Conservation (phyloP, 1,140 invertebrate genomes). For the Babylonia areolata region DNA sequence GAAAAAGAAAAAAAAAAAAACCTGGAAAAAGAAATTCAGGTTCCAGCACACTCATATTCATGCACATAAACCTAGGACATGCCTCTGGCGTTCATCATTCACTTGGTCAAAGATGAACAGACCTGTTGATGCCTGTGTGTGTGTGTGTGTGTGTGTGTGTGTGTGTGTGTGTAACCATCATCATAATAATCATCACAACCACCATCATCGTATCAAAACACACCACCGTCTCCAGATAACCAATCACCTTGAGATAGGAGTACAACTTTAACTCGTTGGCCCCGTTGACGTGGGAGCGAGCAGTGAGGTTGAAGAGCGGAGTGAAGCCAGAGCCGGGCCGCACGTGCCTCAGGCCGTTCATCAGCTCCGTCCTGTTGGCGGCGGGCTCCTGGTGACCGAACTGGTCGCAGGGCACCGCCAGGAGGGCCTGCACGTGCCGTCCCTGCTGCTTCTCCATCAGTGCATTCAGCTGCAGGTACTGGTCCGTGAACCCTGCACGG, state of each 20-base stretch:
- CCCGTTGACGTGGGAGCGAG: slow-evolving; percentile 78
- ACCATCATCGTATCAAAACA: no score
- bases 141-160: no score
- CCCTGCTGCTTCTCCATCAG: slow-evolving; percentile 20
- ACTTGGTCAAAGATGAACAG: no score
- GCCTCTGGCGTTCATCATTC: no score
- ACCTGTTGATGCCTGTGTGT: no score
- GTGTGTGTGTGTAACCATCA: no score
- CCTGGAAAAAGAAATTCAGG: no score
- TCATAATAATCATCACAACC: no score
- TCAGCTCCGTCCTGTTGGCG: slow-evolving; percentile 75
- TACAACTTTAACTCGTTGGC: slow-evolving; percentile 77
- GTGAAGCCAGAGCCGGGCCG: slow-evolving; percentile 78
- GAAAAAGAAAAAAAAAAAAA: no score
- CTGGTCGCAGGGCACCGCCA: slow-evolving; percentile 79
- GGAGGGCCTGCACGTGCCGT: slow-evolving; percentile 55
- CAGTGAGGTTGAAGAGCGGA: slow-evolving; percentile 77
- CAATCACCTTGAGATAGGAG: slow-evolving; percentile 79
- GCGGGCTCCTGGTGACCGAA: slow-evolving; percentile 79
- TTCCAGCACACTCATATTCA: no score
- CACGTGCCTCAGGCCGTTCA: slow-evolving; percentile 77
- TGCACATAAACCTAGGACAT: no score
- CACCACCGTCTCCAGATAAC: no score
- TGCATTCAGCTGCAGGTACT: slow-evolving; percentile 67
- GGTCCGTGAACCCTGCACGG: slow-evolving; percentile 17